Percentiles rank a stretch among this genome's conserved stretches.
phyloP scores from a whole-genome alignment of 2,797 vertebrate genomes.

The Cephalopachus bancanus region DNA sequence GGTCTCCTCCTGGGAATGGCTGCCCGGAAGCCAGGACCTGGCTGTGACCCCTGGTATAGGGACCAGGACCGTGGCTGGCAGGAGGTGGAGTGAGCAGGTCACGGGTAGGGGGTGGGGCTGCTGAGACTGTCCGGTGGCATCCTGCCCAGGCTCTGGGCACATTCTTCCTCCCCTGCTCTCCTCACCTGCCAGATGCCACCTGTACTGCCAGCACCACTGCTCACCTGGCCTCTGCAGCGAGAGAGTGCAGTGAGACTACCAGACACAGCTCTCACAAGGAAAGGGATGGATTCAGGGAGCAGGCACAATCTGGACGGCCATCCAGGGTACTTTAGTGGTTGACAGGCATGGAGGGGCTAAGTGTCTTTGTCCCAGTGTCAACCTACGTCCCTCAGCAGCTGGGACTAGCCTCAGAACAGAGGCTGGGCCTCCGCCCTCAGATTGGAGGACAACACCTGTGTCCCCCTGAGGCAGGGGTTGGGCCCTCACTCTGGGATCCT shows the following conservation, averaged over 20 bases:
- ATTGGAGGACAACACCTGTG: background rate
- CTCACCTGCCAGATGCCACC: slow-evolving; percentile 68
- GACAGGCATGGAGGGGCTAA: background rate
- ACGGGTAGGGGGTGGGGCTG: slow-evolving; percentile 18
- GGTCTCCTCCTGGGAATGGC: slow-evolving; percentile 45
- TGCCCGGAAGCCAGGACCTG: slow-evolving; percentile 23
- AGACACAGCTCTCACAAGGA: background rate
- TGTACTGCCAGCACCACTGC: background rate
- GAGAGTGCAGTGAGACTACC: background rate
- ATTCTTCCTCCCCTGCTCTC: slow-evolving; percentile 69
- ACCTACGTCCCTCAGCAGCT: background rate
- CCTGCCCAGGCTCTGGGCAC: slow-evolving; percentile 71
- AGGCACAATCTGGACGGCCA: fast-evolving
- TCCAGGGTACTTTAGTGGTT: background rate
- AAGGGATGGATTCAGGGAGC: background rate
- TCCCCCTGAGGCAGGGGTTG: background rate
- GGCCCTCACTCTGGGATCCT: background rate
- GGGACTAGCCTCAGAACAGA: background rate
- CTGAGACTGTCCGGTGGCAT: slow-evolving; percentile 64
- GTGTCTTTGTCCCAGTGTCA: background rate
- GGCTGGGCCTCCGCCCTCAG: background rate
- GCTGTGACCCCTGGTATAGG: slow-evolving; percentile 46
- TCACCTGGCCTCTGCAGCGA: background rate
- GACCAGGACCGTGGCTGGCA: background rate
- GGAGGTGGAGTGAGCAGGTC: slow-evolving; percentile 59